Evolutionary conservation across 1,140 invertebrate species (phyloP).

Genomic region (Philotrypesis tridentata): DNA sequence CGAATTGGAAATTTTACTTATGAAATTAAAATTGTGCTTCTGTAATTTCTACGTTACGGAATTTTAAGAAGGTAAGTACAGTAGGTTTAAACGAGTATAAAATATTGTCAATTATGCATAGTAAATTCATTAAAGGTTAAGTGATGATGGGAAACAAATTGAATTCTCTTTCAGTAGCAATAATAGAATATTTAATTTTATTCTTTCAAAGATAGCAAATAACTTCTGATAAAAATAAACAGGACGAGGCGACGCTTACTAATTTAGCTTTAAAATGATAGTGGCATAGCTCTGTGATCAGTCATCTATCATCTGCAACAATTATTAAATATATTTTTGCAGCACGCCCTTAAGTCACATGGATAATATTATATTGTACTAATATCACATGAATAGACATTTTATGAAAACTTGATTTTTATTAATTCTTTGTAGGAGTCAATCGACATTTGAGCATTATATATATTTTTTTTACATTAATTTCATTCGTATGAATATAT

Average conservation of each 20-base stretch:
- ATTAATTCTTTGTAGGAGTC: slow-evolving; percentile 33
- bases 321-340: not conserved
- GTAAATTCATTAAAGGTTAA: not conserved
- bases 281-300: not conserved
- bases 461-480: slow-evolving; percentile 31
- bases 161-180: too few relatives aligned
- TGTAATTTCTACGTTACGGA: too few relatives aligned
- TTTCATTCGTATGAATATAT: slow-evolving; percentile 7
- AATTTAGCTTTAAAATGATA: too few relatives aligned
- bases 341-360: not conserved
- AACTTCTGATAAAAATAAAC: too few relatives aligned
- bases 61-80: too few relatives aligned
- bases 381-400: not conserved
- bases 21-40: too few relatives aligned
- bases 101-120: too few relatives aligned
- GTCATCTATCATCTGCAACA: not conserved
- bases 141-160: not conserved
- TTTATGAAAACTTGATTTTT: slow-evolving; percentile 32
- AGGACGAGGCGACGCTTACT: too few relatives aligned
- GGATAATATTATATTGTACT: not conserved
- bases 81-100: too few relatives aligned
- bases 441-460: slow-evolving; percentile 34
- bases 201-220: too few relatives aligned
- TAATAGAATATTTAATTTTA: too few relatives aligned
- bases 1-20: too few relatives aligned